A percentile compares a stretch with the other conserved stretches of the same genome.
Conservation (phyloP, 2,113 vertebrate genomes). For the Pteronura brasiliensis region DNA sequence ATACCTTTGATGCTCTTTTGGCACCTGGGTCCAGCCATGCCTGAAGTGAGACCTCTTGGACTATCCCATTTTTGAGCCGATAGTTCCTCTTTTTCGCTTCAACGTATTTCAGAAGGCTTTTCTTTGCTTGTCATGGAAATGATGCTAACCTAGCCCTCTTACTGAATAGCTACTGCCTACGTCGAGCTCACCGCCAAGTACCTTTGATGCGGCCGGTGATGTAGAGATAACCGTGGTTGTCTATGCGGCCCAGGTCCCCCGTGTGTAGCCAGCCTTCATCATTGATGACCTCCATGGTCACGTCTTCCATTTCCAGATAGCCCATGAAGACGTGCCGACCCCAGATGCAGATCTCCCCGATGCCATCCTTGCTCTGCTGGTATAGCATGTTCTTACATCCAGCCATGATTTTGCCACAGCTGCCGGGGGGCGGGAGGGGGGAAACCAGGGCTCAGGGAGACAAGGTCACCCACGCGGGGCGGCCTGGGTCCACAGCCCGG, state of each 20-base stretch:
- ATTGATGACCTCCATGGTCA: constrained; percentile 88
- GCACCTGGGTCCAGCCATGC: neutral
- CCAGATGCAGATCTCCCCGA: constrained; percentile 92
- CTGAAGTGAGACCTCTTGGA: neutral
- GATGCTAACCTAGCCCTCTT: neutral
- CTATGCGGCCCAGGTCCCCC: constrained; percentile 90
- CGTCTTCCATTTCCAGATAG: constrained; percentile 90
- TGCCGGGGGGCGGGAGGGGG: constrained; percentile 44
- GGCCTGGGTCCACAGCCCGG: neutral
- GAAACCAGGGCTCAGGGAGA: neutral
- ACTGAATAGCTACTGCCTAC: neutral
- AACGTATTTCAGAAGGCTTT: neutral
- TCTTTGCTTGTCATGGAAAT: neutral
- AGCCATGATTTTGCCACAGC: constrained; percentile 89
- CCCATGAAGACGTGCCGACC: constrained; percentile 97
- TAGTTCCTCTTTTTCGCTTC: neutral
- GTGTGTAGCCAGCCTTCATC: constrained; percentile 93
- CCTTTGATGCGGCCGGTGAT: constrained; percentile 97
- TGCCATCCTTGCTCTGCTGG: constrained; percentile 82
- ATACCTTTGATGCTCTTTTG: neutral
- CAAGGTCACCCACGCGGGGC: neutral
- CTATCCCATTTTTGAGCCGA: neutral
- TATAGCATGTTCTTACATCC: constrained; percentile 89
- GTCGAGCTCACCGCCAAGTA: constrained; percentile 55
- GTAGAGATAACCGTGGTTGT: constrained; percentile 88